Conservation (phyloP, 2,888 invertebrate genomes). For the Stomorhina lunata region DNA sequence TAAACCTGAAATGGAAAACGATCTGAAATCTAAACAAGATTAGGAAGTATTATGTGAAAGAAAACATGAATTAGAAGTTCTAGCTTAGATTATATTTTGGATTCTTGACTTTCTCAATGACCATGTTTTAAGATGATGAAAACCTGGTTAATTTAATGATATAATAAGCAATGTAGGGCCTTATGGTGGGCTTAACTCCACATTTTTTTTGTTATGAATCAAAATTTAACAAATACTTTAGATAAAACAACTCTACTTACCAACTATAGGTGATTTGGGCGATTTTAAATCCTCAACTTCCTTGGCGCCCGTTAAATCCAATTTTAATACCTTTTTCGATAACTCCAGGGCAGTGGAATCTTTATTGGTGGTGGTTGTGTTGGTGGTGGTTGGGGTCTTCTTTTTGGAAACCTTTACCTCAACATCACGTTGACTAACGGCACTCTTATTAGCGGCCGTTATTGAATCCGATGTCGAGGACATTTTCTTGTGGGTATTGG, state of each 20-base stretch:
- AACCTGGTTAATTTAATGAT: too few species aligned
- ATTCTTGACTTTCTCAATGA: too few species aligned
- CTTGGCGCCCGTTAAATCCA: constrained; percentile 77
- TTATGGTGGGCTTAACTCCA: too few species aligned
- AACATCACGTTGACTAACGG: constrained; percentile 83
- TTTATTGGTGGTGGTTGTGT: constrained; percentile 57
- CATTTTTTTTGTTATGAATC: too few species aligned
- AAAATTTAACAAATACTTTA: constrained; percentile 48
- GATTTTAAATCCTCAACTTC: constrained; percentile 77
- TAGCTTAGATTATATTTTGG: too few species aligned
- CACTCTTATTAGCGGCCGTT: constrained; percentile 76
- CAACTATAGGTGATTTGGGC: constrained; percentile 78
- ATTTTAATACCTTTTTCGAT: constrained; percentile 76
- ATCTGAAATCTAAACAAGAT: too few species aligned
- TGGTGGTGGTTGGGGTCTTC: constrained; percentile 67
- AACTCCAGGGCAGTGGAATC: constrained; percentile 73
- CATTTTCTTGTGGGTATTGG: constrained; percentile 51
- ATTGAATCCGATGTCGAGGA: constrained; percentile 45
- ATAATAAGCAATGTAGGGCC: too few species aligned
- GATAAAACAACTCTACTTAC: constrained; percentile 66
- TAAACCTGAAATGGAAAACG: too few species aligned
- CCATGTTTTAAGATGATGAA: too few species aligned
- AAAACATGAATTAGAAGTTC: too few species aligned
- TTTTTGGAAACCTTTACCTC: constrained; percentile 81
- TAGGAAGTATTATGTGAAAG: too few species aligned